A percentile compares a stretch with the other conserved stretches of the same genome.
phyloP scores from a whole-genome alignment of 1,140 invertebrate species.

The Euwallacea fornicatus region DNA sequence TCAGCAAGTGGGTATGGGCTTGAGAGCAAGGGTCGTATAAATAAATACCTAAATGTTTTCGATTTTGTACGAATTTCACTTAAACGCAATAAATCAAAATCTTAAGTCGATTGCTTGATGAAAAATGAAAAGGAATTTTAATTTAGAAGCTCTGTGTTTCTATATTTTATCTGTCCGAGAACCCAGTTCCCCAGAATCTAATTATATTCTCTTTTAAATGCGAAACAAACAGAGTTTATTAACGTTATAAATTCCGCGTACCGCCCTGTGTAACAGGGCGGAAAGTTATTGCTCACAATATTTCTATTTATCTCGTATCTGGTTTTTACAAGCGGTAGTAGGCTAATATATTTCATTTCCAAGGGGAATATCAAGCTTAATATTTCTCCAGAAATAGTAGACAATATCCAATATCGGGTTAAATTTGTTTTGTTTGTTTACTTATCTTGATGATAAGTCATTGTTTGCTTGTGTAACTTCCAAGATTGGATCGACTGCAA shows the following conservation, averaged over 20 bases:
- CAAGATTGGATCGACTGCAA: too few species aligned
- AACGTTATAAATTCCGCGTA: background rate
- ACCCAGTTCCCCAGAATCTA: too few species aligned
- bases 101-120: too few species aligned
- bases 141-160: too few species aligned
- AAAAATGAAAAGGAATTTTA: too few species aligned
- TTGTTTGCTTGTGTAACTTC: background rate
- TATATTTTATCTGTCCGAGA: too few species aligned
- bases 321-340: background rate
- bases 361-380: conserved; percentile 1
- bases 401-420: conserved; percentile 1
- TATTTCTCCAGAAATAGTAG: background rate
- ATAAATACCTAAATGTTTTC: too few species aligned
- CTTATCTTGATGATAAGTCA: background rate
- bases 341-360: conserved; percentile 4
- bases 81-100: too few species aligned
- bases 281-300: conserved; percentile 13
- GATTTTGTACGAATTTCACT: too few species aligned
- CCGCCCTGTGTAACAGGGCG: background rate
- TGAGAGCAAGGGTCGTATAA: too few species aligned
- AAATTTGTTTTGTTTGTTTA: background rate
- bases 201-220: too few species aligned
- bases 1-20: too few species aligned
- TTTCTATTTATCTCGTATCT: conserved; percentile 16
- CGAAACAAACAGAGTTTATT: background rate